Base-by-base conservation (phyloP, 2,888 invertebrate genomes). In the Cataglyphis livida region DNA sequence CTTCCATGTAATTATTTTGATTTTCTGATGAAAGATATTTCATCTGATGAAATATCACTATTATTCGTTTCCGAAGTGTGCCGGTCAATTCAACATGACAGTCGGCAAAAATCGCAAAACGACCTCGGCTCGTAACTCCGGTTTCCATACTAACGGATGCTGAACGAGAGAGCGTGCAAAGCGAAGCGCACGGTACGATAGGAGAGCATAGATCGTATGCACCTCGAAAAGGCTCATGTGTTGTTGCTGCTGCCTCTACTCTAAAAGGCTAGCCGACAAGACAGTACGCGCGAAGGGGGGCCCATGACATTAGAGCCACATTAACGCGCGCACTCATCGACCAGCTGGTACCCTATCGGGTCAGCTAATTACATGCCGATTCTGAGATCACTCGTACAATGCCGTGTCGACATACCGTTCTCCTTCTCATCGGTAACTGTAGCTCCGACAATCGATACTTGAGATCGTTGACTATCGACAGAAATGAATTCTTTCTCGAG, bases 261-360 rank as follows among this genome's bases (percentile, higher is more conserved):
- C 75, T 84, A 79, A 84, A 86, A 84, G 84, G 76, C 84, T 35
- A 61, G 62, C 54, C 61, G 81, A 44, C 41, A 38, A 57, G 66
- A 41, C 48, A 38, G 78, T 38, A 44, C 62, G 62, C 76, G 62
- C 76, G 62, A 75, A 54, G 85, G 70, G 81, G 65, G 70, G 70
- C 64, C 41, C 64, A 90, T 91, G 92, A 93, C 93, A 93, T 93
- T 93, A 93, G 92, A 92, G 92, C 90, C 91, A 91, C 93, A 93
- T 93, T 93, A 93, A 92, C 92, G 91, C 87, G 89, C 90, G 85
- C 85, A 89, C 93, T 92, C 93, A 92, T 93, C 91, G 91, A 88
- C 91, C 93, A 93, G 91, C 93, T 93, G 93, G 91, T 90, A 88
- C 88, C 73, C 87, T 89, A 91, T 88, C 89, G 86, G 90, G 87